Base-by-base conservation (phyloP, 2,888 invertebrate species). In the Agrenia bidenticulata region DNA sequence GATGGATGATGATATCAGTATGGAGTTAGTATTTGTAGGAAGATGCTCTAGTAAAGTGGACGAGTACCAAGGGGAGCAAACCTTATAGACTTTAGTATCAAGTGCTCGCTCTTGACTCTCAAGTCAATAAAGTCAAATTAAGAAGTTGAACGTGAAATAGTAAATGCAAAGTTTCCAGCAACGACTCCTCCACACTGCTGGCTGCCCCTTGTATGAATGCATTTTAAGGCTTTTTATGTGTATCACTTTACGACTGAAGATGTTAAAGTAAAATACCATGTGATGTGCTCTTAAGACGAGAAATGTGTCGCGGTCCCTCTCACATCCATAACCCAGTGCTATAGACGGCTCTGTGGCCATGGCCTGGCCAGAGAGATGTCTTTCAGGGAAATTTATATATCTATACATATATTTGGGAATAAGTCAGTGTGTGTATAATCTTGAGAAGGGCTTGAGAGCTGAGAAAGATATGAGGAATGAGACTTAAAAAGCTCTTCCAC, bases 61-160 rank as follows among this genome's bases (percentile, higher is more conserved):
- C n/a, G n/a, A n/a, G n/a, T n/a, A n/a, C n/a, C n/a, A n/a, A n/a
- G n/a, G n/a, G n/a, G n/a, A n/a, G 21, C 15, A 23, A 19, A 15
- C 55, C 61, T 17, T 45, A 58, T 61, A n/a, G n/a, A n/a, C n/a
- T n/a, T n/a, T n/a, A n/a, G n/a, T n/a, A n/a, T n/a, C n/a, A n/a
- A n/a, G n/a, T n/a, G n/a, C n/a, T 61, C 37, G 42, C 21, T 24
- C 42, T 61, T 58, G 56, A 66, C 56, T 63, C n/a, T n/a, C 61
- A 59, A 69, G 72, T 75, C 73, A 73, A 75, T 75, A 72, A 72
- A 73, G 71, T 69, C 73, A 73, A 75, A 75, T 75, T 73, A 75
- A 72, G 73, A 72, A 74, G 71, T 73, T 74, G 64, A 65, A 64
- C 61, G 27, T 39, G 39, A 45, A 59, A 37, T 32, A 17, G 51